Evolutionary conservation across 2,113 vertebrate genomes (phyloP).

Genomic region (Ictalurus punctatus): DNA sequence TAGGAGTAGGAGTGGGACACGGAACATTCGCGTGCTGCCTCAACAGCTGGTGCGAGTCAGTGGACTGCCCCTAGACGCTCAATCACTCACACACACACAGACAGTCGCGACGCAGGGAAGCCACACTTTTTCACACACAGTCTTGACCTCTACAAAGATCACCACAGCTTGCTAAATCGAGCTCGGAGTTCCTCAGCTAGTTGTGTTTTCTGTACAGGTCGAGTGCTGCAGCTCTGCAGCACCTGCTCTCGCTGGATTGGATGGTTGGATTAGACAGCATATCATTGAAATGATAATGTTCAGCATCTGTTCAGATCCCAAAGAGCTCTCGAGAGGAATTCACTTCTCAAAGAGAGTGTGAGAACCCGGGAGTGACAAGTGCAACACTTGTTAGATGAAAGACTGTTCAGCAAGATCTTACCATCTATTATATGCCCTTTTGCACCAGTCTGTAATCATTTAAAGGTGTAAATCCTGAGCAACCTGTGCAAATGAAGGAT

Average conservation of each 20-base stretch:
- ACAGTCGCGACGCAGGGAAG: neutral
- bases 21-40: conserved; percentile 24
- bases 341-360: conserved; percentile 33
- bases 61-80: conserved; percentile 40
- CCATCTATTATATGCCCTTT: conserved; percentile 4
- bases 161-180: conserved; percentile 12
- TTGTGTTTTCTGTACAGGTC: neutral
- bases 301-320: conserved; percentile 53
- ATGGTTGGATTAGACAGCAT: neutral
- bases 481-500: neutral
- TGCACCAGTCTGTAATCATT: neutral
- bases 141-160: neutral
- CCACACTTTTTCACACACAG: neutral
- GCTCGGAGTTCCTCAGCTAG: neutral
- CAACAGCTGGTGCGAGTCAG: conserved; percentile 44
- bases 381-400: neutral
- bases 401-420: conserved; percentile 8
- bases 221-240: conserved; percentile 5
- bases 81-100: conserved; percentile 10
- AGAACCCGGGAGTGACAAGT: neutral
- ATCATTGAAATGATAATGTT: neutral
- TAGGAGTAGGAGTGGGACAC: conserved; percentile 20
- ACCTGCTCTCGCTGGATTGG: conserved; percentile 42
- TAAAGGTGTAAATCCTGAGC: neutral
- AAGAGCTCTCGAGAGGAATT: conserved; percentile 12